A percentile compares a stretch with the other conserved stretches of the same genome.
Evolutionary conservation across 2,113 vertebrate genomes (phyloP).

Genomic region (Beaufortia kweichowensis): DNA sequence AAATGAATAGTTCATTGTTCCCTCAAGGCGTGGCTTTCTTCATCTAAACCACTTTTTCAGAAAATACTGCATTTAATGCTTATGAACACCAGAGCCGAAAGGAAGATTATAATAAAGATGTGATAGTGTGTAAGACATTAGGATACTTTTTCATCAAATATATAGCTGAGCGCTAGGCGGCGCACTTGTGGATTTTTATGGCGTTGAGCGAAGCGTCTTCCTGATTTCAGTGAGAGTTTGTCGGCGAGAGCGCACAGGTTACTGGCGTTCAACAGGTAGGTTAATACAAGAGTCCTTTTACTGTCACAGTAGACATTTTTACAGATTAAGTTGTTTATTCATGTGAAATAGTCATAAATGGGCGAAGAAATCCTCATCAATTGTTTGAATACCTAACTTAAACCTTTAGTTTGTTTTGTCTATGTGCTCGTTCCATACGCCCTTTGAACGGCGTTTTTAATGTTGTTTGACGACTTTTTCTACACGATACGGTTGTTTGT

Average conservation of each 20-base stretch:
- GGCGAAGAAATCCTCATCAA: background rate
- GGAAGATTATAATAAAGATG: background rate
- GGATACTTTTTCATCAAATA: background rate
- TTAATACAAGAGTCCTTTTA: background rate
- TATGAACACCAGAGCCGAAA: background rate
- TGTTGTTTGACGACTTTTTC: background rate
- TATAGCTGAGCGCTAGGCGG: background rate
- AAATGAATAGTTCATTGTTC: constrained; percentile 65
- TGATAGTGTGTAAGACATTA: background rate
- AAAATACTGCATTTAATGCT: background rate
- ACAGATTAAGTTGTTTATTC: background rate
- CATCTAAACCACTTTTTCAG: constrained; percentile 32
- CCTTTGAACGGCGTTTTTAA: background rate
- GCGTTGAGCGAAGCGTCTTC: constrained; percentile 18
- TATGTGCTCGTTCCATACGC: background rate
- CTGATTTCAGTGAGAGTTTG: constrained; percentile 12
- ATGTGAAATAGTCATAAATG: background rate
- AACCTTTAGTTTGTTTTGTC: background rate
- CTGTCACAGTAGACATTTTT: background rate
- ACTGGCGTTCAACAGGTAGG: constrained; percentile 36
- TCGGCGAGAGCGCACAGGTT: constrained; percentile 21
- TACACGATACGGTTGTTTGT: background rate
- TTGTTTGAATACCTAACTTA: background rate
- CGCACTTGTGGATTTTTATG: background rate
- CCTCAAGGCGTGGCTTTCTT: constrained; percentile 59